Evolutionary conservation across 2,113 vertebrate genomes (phyloP).

Genomic region (Amphilophus citrinellus): DNA sequence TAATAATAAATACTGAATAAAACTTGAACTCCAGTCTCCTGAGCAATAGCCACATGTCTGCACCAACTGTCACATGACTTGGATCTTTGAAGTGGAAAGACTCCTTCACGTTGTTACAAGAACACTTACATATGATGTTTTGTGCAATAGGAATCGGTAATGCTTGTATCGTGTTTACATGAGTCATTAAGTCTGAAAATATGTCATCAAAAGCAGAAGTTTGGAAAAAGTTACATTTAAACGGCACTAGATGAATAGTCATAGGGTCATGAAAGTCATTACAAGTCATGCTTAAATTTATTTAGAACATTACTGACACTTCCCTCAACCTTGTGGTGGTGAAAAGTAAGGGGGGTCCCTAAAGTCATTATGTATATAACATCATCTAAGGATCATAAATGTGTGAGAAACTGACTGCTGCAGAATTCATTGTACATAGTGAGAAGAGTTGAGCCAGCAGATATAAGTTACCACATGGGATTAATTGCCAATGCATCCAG

Average conservation of each 20-base stretch:
- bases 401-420: neutral
- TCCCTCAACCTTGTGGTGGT: neutral
- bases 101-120: too few species aligned
- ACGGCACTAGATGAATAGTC: neutral
- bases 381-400: neutral
- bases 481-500: neutral
- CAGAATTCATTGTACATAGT: neutral
- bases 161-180: too few species aligned
- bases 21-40: too few species aligned
- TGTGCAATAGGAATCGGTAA: too few species aligned
- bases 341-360: neutral
- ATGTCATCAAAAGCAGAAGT: too few species aligned
- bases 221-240: neutral
- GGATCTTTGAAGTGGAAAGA: too few species aligned
- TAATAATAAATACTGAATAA: too few species aligned
- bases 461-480: neutral
- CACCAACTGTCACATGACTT: too few species aligned
- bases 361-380: neutral
- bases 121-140: too few species aligned
- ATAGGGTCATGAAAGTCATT: neutral
- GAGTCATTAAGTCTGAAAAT: too few species aligned
- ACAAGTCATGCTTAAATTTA: neutral
- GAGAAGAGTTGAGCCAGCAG: neutral
- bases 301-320: neutral
- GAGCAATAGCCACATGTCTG: too few species aligned